phyloP scores from a whole-genome alignment of 2,888 invertebrate species.

The Cantharis rufa region DNA sequence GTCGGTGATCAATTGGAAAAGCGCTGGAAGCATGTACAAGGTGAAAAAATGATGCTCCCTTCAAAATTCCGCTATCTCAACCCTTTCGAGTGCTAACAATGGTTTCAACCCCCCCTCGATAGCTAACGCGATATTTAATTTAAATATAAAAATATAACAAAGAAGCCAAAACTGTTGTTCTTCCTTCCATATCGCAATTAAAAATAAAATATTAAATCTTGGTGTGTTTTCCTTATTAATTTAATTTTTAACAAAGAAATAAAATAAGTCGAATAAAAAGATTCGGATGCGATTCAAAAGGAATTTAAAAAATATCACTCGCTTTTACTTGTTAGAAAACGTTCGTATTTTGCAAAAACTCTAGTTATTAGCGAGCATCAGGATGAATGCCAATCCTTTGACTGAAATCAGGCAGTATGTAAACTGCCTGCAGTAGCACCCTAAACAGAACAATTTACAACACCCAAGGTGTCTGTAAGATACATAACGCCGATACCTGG shows the following conservation, averaged over 20 bases:
- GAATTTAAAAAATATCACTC: not conserved
- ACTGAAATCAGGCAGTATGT: not conserved
- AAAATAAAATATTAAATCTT: not conserved
- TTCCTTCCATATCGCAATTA: not conserved
- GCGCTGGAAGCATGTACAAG: not conserved
- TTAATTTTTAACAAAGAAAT: not conserved
- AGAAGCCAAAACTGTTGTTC: not conserved
- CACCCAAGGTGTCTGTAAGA: not conserved
- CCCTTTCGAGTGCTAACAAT: not conserved
- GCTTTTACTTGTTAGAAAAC: not conserved
- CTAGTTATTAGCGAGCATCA: not conserved
- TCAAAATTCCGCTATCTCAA: not conserved
- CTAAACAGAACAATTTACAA: not conserved
- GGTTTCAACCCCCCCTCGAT: not conserved
- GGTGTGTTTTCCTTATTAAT: not conserved
- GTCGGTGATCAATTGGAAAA: not conserved
- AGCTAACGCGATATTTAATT: not conserved
- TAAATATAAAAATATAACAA: not conserved
- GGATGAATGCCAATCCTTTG: not conserved
- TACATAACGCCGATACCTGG: not conserved
- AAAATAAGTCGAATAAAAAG: too few species aligned
- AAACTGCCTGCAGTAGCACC: not conserved
- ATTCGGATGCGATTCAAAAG: not conserved
- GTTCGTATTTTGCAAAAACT: not conserved
- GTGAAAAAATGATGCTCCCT: not conserved